Base-by-base conservation (phyloP, 2,888 invertebrate species). In the Sipha maydis region DNA sequence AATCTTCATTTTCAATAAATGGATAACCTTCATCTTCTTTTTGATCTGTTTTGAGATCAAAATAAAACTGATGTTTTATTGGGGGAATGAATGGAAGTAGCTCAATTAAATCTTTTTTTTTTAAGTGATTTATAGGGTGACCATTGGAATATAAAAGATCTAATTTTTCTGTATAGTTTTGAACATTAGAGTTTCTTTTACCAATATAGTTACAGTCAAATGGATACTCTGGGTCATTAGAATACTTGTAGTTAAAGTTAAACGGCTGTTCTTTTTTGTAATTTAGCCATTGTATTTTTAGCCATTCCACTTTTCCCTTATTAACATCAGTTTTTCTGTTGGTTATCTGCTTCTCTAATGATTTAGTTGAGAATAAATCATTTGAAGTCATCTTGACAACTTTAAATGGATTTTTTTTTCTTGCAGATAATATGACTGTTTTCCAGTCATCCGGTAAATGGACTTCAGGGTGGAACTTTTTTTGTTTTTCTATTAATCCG, bases 261-360 rank as follows among this genome's bases (percentile, higher is more conserved):
- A 77, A 89, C 48, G 83, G 83, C 85, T 89, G 69, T 77, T 78
- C 89, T 77, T 89, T 84, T 77, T 84, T 77, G 78, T 48, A 89
- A 83, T 77, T 84, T 54, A 89, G 67, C 89, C 83, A 89, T 73
- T 83, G 89, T 56, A 89, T 83, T n/a, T 89, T 84, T 31, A 84
- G 78, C 89, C 83, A 89, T 82, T 73, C 80, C 71, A 89, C 89
- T 89, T 89, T 89, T 8, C 76, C 83, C 83, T 75, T 61, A 56
- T 89, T 34, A 38, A 83, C 89, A 89, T 89, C 78, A 48, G 61
- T 85, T n/a, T 85, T 85, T 67, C 77, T 80, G 17, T 75, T 75
- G 75, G 38, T 38, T 38, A 75, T 75, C 38, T 82, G 69, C 48
- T 79, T 79, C 61, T 61, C 41, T 34, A 79, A 25, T 61, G 34